phyloP scores from a whole-genome alignment of 2,113 vertebrate genomes.

The Redunca redunca region DNA sequence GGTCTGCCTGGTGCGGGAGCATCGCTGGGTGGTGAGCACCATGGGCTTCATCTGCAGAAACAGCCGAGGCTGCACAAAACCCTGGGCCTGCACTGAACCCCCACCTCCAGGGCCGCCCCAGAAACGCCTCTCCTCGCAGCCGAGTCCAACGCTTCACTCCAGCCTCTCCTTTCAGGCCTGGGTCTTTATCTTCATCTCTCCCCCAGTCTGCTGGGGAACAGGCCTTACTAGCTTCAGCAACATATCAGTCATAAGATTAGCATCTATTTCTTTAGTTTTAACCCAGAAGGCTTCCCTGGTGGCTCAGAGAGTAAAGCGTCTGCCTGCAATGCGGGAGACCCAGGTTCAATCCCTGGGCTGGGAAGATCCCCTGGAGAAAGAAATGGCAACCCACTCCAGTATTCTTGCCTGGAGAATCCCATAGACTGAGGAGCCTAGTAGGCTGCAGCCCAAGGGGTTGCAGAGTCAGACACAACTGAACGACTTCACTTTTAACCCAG shows the following conservation, averaged over 20 bases:
- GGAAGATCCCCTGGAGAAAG: not conserved
- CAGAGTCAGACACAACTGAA: not conserved
- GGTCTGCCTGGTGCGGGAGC: not conserved
- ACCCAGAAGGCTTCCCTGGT: not conserved
- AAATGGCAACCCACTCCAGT: not conserved
- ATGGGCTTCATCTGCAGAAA: not conserved
- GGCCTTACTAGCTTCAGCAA: not conserved
- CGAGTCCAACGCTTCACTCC: not conserved
- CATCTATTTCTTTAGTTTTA: not conserved
- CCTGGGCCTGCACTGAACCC: not conserved
- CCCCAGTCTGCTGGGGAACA: not conserved
- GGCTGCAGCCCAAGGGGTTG: not conserved
- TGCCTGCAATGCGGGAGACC: not conserved
- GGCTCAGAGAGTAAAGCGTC: not conserved
- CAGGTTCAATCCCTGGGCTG: not conserved
- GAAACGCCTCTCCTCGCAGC: not conserved
- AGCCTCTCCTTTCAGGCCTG: no score
- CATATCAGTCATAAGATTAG: no score
- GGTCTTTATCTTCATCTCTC: not conserved
- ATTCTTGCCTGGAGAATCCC: not conserved
- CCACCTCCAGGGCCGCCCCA: not conserved
- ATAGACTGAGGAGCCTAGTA: not conserved
- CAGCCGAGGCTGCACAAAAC: no score
- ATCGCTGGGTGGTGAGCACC: rapidly evolving
- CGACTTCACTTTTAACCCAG: not conserved